These are phyloP conservation scores for Drosophila borborema DNA, from an alignment of 2,888 invertebrate species.

Conservation along the genomic window DNA sequence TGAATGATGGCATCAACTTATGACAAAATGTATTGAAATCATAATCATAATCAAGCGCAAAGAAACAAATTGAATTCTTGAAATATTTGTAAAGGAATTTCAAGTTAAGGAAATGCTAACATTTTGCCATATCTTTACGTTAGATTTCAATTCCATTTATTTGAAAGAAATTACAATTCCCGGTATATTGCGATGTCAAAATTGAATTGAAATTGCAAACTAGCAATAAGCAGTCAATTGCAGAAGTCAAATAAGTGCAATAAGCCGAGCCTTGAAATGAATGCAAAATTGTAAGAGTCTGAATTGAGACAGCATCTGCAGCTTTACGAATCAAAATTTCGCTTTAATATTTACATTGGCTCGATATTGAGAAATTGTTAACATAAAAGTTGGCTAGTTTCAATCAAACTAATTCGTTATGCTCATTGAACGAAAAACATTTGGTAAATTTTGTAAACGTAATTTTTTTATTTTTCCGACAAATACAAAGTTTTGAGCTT, in stretches of 20 bases:
- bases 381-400: neutral
- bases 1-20: neutral
- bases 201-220: neutral
- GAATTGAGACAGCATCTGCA: neutral
- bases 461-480: neutral
- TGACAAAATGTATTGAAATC: neutral
- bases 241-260: neutral
- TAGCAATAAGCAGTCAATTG: neutral
- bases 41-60: neutral
- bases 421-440: neutral
- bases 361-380: neutral
- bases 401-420: neutral
- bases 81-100: neutral
- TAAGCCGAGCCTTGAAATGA: neutral
- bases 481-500: conserved; percentile 3
- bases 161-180: neutral
- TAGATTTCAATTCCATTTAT: neutral
- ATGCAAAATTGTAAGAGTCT: neutral
- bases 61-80: neutral
- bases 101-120: neutral
- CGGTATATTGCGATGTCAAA: neutral
- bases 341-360: too few relatives aligned
- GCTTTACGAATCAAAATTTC: neutral
- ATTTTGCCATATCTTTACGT: neutral
- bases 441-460: neutral